phyloP scores from a whole-genome alignment of 2,797 vertebrate species.

The Lutjanus argentimaculatus region DNA sequence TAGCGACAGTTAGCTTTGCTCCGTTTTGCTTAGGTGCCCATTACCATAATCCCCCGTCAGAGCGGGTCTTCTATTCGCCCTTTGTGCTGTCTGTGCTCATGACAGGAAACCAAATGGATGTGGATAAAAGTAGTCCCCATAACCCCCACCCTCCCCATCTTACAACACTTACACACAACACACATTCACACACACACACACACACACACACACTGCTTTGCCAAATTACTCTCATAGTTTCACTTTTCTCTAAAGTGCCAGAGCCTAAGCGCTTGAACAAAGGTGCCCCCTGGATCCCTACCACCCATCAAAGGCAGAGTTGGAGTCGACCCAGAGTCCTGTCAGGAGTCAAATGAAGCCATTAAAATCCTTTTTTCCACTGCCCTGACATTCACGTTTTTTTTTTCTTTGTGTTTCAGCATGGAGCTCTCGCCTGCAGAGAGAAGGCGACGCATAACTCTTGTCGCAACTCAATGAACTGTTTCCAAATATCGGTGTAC shows the following conservation, averaged over 20 bases:
- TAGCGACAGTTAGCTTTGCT: slow-evolving; percentile 40
- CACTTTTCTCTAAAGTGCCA: slow-evolving; percentile 68
- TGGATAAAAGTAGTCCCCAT: slow-evolving; percentile 70
- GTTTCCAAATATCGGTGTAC: slow-evolving; percentile 3
- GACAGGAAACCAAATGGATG: slow-evolving; percentile 78
- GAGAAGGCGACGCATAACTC: slow-evolving; percentile 15
- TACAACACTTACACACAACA: slow-evolving; percentile 56
- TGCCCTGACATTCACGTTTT: slow-evolving; percentile 50
- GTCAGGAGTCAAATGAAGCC: slow-evolving; percentile 82
- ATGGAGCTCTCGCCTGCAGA: slow-evolving; percentile 16
- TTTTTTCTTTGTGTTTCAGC: slow-evolving; percentile 51
- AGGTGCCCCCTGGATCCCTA: slow-evolving; percentile 65
- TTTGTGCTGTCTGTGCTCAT: slow-evolving; percentile 74
- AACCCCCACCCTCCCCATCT: slow-evolving; percentile 44
- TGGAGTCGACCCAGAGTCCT: slow-evolving; percentile 76
- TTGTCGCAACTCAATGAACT: slow-evolving; percentile 20
- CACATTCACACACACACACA: slow-evolving; percentile 7
- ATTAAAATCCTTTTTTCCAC: slow-evolving; percentile 69
- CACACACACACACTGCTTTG: slow-evolving; percentile 28
- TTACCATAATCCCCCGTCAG: slow-evolving; percentile 78
- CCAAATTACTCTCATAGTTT: slow-evolving; percentile 80
- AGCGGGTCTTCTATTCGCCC: slow-evolving; percentile 63
- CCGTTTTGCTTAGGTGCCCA: slow-evolving; percentile 61
- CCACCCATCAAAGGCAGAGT: slow-evolving; percentile 73
- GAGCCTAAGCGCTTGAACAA: slow-evolving; percentile 68